Evolutionary conservation across 2,113 vertebrate species (phyloP), one percentile per base, ranked within the genome.

Genomic region (Xenopus borealis): DNA sequence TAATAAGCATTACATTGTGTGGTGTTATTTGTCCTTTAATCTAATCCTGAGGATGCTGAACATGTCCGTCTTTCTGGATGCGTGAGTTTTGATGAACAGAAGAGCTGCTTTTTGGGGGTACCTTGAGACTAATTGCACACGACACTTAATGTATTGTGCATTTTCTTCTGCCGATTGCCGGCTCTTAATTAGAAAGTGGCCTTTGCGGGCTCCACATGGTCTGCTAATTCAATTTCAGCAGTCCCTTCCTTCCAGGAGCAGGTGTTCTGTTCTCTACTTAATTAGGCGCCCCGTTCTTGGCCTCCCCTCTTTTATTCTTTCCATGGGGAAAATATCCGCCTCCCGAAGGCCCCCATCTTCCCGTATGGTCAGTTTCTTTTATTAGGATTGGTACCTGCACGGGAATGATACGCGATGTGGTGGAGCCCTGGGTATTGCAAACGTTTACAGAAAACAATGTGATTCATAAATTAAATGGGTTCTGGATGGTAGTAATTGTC

Each of bases 211-310:
- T 50, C 18, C n/a, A 11, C 65, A 50, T 67, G 50, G 65, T 67
- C 65, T 67, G 65, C 12, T 67, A 50, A 67, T 67, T 67, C 46
- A 67, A 67, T 67, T 67, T 52, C 46, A 18, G 17, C 44, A 8
- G n/a, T 66, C 63, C 63, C 63, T 50, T 47, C 65, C 65, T 47
- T 67, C 50, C 65, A 7, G 18, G 18, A 50, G 65, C 65, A 67
- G 65, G 65, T 67, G 65, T 67, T 67, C 46, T 50, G n/a, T 47
- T 23, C 50, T 52, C 45, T 67, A 20, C 12, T 67, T 67, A 67
- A 67, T 67, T 67, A 67, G 13, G 47, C 10, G 65, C 46, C 45
- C 65, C 20, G 45, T 16, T 67, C 18, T 23, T 61, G 33, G 33
- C 33, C 19, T 52, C 50, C 12, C 46, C 19, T 67, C 12, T 6